Base-by-base conservation (phyloP, 2,888 invertebrate genomes). In the Noctuana brunneofusca region DNA sequence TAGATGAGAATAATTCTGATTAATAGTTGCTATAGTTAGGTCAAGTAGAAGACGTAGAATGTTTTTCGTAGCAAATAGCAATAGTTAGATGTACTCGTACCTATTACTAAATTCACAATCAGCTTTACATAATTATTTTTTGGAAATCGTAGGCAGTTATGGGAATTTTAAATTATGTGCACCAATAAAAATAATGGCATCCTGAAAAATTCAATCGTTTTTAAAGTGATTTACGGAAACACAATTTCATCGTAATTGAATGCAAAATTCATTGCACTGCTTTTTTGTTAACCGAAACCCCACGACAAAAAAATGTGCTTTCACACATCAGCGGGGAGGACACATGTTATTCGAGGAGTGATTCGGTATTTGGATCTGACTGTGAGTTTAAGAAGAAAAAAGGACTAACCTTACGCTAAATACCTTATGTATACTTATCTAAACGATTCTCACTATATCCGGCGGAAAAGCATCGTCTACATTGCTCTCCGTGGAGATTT, bases 401-500 rank as follows among this genome's bases (percentile, higher is more conserved):
- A 27, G 8, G 8, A 27, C 8, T 27, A 27, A 5, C 8, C 8
- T 27, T 5, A 5, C 3, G 27, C 8, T 27, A 27, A 27, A 27
- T 5, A 27, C 4, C 2, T 2, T 32, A 24, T 24, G 24, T 24
- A 27, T 50, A 9, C 3, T n/a, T 46, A 46, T 20, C 5, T 22
- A 46, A 49, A 49, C 24, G 0, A 24, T 24, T 24, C 30, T 20
- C 41, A 14, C 5, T 49, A 14, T 43, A 59, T 52, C 43, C 20
- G 9, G 12, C 27, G 12, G 41, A 27, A 56, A 30, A 56, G 41
- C 72, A 71, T 75, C 80, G 81, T 82, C 83, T 84, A 82, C 81
- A 83, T 71, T 79, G 83, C 77, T 78, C 78, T 80, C 74, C 74
- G 76, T 76, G 22, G 5, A 79, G 84, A 89, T 89, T 88, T 89